Evolutionary conservation across 2,113 vertebrate genomes (phyloP).

Genomic region (Seriola quinqueradiata): DNA sequence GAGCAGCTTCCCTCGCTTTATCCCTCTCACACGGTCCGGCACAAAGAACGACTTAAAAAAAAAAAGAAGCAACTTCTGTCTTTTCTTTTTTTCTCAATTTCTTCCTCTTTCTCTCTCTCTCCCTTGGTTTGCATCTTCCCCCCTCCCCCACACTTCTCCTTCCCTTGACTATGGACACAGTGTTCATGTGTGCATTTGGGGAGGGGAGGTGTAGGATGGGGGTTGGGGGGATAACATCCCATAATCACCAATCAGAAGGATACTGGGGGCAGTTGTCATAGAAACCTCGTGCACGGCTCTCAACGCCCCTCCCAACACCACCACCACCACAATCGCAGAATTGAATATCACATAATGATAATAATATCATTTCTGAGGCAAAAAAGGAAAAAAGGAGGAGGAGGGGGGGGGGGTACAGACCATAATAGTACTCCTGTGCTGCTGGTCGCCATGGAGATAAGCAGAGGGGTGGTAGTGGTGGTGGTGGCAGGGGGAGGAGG

Average conservation of each 20-base stretch:
- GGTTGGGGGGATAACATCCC: conserved; percentile 67
- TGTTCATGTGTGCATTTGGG: conserved; percentile 75
- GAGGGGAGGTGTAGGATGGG: conserved; percentile 14
- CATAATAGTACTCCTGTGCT: conserved; percentile 83
- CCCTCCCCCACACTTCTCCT: conserved; percentile 65
- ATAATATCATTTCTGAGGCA: conserved; percentile 82
- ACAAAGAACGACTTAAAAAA: conserved; percentile 52
- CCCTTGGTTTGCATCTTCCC: conserved; percentile 47
- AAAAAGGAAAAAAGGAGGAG: conserved; percentile 61
- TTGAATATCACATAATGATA: conserved; percentile 78
- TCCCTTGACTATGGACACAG: conserved; percentile 75
- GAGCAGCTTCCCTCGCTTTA: conserved; percentile 12
- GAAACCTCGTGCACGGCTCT: conserved; percentile 75
- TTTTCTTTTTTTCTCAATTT: conserved; percentile 34
- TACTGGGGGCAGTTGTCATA: conserved; percentile 82
- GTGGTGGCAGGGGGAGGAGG: conserved; percentile 41
- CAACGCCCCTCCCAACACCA: conserved; percentile 68
- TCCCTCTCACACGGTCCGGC: conserved; percentile 1
- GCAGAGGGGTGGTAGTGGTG: conserved; percentile 50
- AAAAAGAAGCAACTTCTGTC: conserved; percentile 47
- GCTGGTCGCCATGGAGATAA: conserved; percentile 81
- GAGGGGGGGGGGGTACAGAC: conserved; percentile 68
- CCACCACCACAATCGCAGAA: conserved; percentile 52
- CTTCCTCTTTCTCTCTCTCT: conserved; percentile 28
- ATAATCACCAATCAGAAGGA: conserved; percentile 85